phyloP scores from a whole-genome alignment of 2,113 vertebrate genomes.

The Urocolius indicus region DNA sequence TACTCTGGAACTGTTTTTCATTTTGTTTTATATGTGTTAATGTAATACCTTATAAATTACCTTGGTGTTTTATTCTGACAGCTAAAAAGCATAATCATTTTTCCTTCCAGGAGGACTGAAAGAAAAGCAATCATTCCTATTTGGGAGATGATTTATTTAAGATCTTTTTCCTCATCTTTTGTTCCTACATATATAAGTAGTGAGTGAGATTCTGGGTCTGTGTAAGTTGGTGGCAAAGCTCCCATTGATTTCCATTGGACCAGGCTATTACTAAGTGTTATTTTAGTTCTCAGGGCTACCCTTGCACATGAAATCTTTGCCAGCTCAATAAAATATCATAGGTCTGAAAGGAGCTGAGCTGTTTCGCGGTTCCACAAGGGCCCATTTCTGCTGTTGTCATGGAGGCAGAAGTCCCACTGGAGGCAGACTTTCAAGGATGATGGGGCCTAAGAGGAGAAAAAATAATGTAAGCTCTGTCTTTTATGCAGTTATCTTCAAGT shows the following conservation, averaged over 20 bases:
- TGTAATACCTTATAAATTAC: slow-evolving; percentile 84
- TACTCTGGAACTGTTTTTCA: slow-evolving; percentile 80
- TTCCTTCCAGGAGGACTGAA: slow-evolving; percentile 76
- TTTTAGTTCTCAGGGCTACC: not conserved
- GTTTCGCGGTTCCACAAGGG: not conserved
- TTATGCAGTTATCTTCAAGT: not conserved
- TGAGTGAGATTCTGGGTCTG: slow-evolving; percentile 5
- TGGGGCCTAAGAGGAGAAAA: not conserved
- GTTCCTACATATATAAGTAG: slow-evolving; percentile 46
- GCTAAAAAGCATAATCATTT: slow-evolving; percentile 83
- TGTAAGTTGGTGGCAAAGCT: not conserved
- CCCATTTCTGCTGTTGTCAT: not conserved
- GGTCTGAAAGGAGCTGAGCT: not conserved
- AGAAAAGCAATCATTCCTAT: slow-evolving; percentile 75
- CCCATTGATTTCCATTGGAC: not conserved
- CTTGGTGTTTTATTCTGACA: slow-evolving; percentile 76
- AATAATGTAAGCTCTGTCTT: not conserved
- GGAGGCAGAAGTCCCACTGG: not conserved
- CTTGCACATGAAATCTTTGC: not conserved
- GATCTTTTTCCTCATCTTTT: slow-evolving; percentile 69
- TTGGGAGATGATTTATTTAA: slow-evolving; percentile 77
- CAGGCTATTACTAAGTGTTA: not conserved
- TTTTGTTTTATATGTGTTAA: slow-evolving; percentile 83
- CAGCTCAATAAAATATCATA: slow-evolving; percentile 42
- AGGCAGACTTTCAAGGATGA: not conserved